Conservation (phyloP, 2,797 vertebrate species). For the Anniella stebbinsi region DNA sequence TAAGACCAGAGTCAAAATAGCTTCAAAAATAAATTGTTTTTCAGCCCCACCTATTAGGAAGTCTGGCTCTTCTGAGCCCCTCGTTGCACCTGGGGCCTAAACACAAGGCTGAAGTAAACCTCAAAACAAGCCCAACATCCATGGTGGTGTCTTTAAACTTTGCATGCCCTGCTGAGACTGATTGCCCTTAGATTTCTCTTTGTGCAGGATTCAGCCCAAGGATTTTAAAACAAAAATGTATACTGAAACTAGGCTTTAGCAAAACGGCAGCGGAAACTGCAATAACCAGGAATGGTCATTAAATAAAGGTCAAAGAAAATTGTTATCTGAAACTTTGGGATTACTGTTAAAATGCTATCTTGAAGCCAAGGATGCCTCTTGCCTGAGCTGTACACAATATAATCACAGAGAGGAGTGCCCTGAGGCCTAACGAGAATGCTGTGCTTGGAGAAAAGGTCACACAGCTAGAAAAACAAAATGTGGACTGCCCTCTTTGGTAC, state of each 20-base stretch:
- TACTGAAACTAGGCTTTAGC: rapidly evolving
- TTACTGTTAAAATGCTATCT: rapidly evolving
- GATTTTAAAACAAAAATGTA: not conserved
- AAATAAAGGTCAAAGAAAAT: constrained; percentile 14
- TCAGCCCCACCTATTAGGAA: not conserved
- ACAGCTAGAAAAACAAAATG: not conserved
- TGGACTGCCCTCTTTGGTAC: not conserved
- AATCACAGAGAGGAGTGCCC: not conserved
- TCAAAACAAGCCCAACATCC: not conserved
- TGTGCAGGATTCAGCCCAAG: not conserved
- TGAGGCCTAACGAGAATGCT: not conserved
- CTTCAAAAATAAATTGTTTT: not conserved
- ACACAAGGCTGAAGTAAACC: not conserved
- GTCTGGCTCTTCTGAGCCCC: not conserved
- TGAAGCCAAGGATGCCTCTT: not conserved
- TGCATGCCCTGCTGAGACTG: not conserved
- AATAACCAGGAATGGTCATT: not conserved
- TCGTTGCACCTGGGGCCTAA: not conserved
- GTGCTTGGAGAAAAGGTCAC: not conserved
- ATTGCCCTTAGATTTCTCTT: no score
- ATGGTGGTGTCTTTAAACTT: not conserved
- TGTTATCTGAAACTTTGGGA: not conserved
- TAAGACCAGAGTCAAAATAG: not conserved
- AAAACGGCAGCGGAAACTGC: not conserved
- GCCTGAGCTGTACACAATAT: not conserved